Conservation (phyloP, 2,797 vertebrate species). For the Micropoecilia bifurca region DNA sequence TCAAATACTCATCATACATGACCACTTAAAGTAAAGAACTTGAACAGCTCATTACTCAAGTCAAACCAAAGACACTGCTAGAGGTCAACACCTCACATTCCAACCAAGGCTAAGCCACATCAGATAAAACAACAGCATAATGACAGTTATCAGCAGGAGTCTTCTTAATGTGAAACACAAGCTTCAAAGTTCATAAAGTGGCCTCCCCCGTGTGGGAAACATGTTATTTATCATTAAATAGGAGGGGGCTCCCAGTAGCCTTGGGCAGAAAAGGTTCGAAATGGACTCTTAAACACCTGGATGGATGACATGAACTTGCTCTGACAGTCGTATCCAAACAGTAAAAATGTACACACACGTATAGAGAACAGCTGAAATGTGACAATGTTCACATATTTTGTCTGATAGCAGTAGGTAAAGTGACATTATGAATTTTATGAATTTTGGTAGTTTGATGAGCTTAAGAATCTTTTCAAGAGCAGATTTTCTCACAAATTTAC, state of each 20-base stretch:
- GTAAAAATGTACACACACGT: not conserved
- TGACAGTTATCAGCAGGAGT: slow-evolving; percentile 66
- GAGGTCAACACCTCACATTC: slow-evolving; percentile 46
- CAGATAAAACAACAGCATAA: slow-evolving; percentile 63
- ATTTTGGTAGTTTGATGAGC: not conserved
- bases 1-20: not conserved
- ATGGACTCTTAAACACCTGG: slow-evolving; percentile 59
- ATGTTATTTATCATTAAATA: slow-evolving; percentile 70
- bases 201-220: slow-evolving; percentile 58
- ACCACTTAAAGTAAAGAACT: slow-evolving; percentile 12
- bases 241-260: slow-evolving; percentile 36
- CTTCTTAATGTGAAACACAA: slow-evolving; percentile 53
- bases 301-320: slow-evolving; percentile 23
- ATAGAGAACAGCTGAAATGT: not conserved
- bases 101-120: slow-evolving; percentile 51
- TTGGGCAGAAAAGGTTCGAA: slow-evolving; percentile 33
- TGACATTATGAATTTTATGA: not conserved
- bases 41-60: slow-evolving; percentile 18
- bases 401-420: not conserved
- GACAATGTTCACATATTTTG: not conserved
- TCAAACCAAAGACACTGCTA: slow-evolving; percentile 6
- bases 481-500: not conserved
- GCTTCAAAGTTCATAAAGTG: slow-evolving; percentile 66
- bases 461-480: not conserved
- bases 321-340: not conserved